Conservation (phyloP, 2,888 invertebrate species). For the Brachynemurus nebulosus region DNA sequence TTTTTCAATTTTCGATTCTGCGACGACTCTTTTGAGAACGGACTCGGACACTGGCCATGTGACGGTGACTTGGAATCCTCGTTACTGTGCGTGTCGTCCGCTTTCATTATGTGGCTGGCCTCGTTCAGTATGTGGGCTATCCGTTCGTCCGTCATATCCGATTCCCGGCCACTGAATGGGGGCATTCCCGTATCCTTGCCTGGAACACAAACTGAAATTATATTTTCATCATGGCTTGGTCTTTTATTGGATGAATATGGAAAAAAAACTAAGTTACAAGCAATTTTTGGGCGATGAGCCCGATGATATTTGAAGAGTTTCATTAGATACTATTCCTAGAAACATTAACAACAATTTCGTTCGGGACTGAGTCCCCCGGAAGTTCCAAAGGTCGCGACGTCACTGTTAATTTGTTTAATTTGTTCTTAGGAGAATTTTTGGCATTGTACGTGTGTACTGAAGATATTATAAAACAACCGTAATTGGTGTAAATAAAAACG, state of each 20-base stretch:
- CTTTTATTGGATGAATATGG: not conserved
- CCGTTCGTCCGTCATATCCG: constrained; percentile 77
- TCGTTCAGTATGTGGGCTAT: constrained; percentile 88
- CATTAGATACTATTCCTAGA: too few relatives aligned
- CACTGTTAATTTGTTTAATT: too few relatives aligned
- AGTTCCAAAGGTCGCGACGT: too few relatives aligned
- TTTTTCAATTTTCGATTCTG: constrained; percentile 67
- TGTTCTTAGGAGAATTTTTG: too few relatives aligned
- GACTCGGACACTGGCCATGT: constrained; percentile 64
- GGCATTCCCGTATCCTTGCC: constrained; percentile 76
- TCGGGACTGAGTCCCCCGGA: too few relatives aligned
- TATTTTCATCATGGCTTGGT: not conserved
- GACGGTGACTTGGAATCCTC: constrained; percentile 70
- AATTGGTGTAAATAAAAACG: constrained; percentile 18
- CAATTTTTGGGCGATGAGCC: too few relatives aligned
- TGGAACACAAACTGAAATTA: constrained; percentile 24
- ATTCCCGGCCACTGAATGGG: constrained; percentile 61
- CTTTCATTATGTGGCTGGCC: constrained; percentile 80
- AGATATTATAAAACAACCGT: too few relatives aligned
- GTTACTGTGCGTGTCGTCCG: constrained; percentile 57
- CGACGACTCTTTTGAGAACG: constrained; percentile 60
- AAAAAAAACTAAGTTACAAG: not conserved
- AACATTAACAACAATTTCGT: too few relatives aligned
- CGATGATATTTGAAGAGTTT: too few relatives aligned
- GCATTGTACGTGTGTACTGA: not conserved